Evolutionary conservation across 2,113 vertebrate species (phyloP).

Genomic region (Empidonax alnorum): DNA sequence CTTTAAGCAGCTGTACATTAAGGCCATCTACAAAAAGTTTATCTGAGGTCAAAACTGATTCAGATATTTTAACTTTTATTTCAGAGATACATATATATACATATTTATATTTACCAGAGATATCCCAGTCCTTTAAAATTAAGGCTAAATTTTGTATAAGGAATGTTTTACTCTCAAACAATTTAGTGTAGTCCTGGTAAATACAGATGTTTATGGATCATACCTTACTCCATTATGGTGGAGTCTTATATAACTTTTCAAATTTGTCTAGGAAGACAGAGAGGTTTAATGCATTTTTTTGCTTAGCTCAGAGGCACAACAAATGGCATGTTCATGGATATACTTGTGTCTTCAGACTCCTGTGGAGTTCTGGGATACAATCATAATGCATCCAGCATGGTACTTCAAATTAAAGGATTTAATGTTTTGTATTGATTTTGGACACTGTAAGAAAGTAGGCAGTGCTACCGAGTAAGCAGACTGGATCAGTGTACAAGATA

Average conservation of each 20-base stretch:
- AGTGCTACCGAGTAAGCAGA: not conserved
- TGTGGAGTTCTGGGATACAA: not conserved
- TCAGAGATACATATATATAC: not conserved
- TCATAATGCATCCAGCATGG: not conserved
- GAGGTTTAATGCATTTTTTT: not conserved
- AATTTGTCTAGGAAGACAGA: not conserved
- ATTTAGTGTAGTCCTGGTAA: not conserved
- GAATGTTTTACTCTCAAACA: not conserved
- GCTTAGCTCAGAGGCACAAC: not conserved
- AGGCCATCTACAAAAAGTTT: not conserved
- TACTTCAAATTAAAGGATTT: not conserved
- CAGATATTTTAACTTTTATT: not conserved
- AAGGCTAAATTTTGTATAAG: not conserved
- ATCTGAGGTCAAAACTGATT: not conserved
- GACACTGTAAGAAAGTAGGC: not conserved
- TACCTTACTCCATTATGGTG: not conserved
- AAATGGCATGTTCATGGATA: not conserved
- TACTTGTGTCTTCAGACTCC: not conserved
- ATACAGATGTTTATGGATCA: not conserved
- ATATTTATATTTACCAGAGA: not conserved
- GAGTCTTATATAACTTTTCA: not conserved
- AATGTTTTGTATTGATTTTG: not conserved
- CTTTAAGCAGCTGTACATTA: not conserved
- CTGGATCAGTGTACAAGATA: not conserved
- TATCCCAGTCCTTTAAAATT: not conserved